A percentile compares a stretch with the other conserved stretches of the same genome.
Conservation (phyloP, 37 sponge, comb jelly and placozoan species). For the Petrosia ficiformis region DNA sequence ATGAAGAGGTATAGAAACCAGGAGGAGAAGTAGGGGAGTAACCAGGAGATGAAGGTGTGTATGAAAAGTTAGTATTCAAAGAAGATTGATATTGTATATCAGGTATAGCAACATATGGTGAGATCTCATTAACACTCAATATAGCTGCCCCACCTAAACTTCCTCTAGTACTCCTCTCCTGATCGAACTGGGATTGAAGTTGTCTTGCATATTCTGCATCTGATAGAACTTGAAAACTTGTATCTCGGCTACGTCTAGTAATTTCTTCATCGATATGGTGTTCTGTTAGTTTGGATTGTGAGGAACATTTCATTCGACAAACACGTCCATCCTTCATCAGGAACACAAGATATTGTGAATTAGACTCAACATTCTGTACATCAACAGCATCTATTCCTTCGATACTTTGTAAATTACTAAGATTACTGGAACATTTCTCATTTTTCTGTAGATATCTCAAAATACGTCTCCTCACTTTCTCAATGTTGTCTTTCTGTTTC, state of each 20-base stretch:
- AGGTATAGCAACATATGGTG: not conserved
- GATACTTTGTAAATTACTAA: not conserved
- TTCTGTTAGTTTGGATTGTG: not conserved
- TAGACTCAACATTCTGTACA: slow-evolving; percentile 23
- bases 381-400: not conserved
- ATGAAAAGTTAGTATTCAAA: not conserved
- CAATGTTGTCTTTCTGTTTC: slow-evolving; percentile 18
- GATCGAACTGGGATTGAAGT: slow-evolving; percentile 48
- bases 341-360: slow-evolving; percentile 52
- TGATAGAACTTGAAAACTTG: slow-evolving; percentile 41
- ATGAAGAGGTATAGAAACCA: not conserved
- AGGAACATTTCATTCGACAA: slow-evolving; percentile 27
- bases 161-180: not conserved
- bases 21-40: no score
- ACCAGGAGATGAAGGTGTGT: not conserved
- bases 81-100: not conserved
- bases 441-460: slow-evolving; percentile 16
- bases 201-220: slow-evolving; percentile 69
- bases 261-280: not conserved
- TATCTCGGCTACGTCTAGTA: not conserved
- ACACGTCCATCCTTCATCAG: slow-evolving; percentile 58
- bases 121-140: not conserved
- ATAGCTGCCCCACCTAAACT: not conserved
- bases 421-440: not conserved
- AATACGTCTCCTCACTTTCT: slow-evolving; percentile 23